phyloP scores from a whole-genome alignment of 2,113 vertebrate species.

The Tenebrosternarchus preto region DNA sequence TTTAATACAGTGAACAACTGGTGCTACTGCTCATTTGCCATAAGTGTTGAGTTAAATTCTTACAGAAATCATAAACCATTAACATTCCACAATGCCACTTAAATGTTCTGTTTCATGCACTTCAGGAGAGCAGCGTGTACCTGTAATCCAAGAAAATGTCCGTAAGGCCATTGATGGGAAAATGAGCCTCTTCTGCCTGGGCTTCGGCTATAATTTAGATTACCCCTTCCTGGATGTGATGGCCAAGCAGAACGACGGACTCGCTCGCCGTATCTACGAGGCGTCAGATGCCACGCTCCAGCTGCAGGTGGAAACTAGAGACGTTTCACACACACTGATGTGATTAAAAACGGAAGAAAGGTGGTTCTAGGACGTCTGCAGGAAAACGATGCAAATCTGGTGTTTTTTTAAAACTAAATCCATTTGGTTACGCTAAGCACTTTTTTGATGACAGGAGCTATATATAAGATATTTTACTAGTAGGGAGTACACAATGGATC shows the following conservation, averaged over 20 bases:
- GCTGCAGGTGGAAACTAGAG: constrained; percentile 79
- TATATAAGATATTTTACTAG: too few species aligned
- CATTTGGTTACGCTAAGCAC: too few species aligned
- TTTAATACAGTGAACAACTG: too few species aligned
- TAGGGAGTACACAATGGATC: too few species aligned
- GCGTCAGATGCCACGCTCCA: constrained; percentile 86
- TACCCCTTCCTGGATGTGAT: constrained; percentile 87
- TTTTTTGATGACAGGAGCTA: too few species aligned
- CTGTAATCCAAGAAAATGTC: constrained; percentile 79
- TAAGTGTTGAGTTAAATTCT: neutral
- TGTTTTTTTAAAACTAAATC: too few species aligned
- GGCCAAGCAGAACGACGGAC: constrained; percentile 82
- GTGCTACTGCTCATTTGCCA: too few species aligned
- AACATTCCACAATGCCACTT: neutral
- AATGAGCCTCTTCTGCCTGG: constrained; percentile 86
- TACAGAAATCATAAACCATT: neutral
- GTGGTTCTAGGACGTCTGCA: too few species aligned
- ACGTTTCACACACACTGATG: too few species aligned
- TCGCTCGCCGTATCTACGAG: constrained; percentile 88
- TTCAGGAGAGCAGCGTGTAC: constrained; percentile 68
- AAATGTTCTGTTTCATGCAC: neutral
- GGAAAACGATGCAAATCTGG: too few species aligned
- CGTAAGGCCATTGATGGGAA: constrained; percentile 65
- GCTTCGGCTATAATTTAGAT: constrained; percentile 86
- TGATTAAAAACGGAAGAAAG: too few species aligned